These are phyloP conservation scores for Silurus aristotelis DNA, from an alignment of 2,797 vertebrate species.

Conservation along the genomic window DNA sequence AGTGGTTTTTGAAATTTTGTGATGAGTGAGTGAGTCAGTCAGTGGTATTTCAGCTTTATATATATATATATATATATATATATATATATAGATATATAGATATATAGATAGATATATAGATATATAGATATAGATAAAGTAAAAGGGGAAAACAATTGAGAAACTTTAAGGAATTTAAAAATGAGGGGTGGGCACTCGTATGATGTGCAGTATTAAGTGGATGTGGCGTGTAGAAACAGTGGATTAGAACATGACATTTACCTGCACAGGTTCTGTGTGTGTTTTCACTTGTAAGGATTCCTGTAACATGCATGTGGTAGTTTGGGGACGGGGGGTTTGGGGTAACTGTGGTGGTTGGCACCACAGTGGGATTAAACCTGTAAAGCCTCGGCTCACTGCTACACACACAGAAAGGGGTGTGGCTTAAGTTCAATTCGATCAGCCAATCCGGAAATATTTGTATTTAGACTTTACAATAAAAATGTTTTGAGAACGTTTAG, in stretches of 20 bases:
- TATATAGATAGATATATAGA: too few relatives aligned
- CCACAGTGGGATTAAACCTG: background rate
- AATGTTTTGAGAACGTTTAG: background rate
- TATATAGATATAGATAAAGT: background rate
- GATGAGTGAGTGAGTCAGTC: too few relatives aligned
- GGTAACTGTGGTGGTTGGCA: too few relatives aligned
- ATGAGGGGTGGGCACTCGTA: background rate
- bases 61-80: too few relatives aligned
- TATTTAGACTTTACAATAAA: background rate
- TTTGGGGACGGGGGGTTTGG: too few relatives aligned
- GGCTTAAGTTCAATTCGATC: background rate
- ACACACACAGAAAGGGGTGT: background rate
- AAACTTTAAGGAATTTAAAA: too few relatives aligned
- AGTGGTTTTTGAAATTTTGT: too few relatives aligned
- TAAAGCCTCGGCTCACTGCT: conserved; percentile 30
- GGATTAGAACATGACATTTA: background rate
- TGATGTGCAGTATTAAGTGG: background rate
- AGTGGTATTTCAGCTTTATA: too few relatives aligned
- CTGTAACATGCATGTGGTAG: background rate
- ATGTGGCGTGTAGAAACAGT: background rate
- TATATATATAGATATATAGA: too few relatives aligned
- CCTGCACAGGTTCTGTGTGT: background rate
- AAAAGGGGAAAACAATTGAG: too few relatives aligned
- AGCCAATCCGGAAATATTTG: background rate
- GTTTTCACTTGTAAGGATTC: conserved; percentile 9